Evolutionary conservation across 2,797 vertebrate genomes (phyloP), one percentile per base, ranked within the genome.

Genomic region (Hapalemur alaotrensis): DNA sequence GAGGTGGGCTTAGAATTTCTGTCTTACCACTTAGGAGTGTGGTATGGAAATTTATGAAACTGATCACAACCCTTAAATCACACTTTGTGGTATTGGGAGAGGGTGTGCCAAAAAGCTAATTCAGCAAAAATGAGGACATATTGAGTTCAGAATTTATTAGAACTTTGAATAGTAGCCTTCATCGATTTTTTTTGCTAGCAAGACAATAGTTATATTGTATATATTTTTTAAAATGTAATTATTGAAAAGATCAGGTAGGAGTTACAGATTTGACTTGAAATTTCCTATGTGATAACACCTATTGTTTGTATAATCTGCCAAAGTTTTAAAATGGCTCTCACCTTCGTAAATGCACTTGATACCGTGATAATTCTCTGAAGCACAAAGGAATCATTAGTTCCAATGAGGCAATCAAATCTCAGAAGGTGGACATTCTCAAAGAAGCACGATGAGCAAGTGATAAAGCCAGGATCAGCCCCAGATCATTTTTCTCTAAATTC

Each of bases 201-300:
- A 72, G 11, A 67, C 57, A 54, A 38, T 79, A 46, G 22, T 73
- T 81, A 54, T 7, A 84, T 23, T 46, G 18, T 48, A 54, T 48
- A 65, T 65, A 11, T 94, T 86, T 59, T 20, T 17, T 23, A 38
- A 95, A 80, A 69, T 35, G 23, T 25, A 67, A 25, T 35, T 78
- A 48, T 82, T 84, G 20, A 78, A 92, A 97, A 83, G 14, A 70
- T 30, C 12, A 32, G 20, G 14, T 12, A 69, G 6, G 46, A 93
- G 32, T 95, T 85, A 85, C 9, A 89, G 46, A 69, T 84, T 61
- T 59, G 35, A 73, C 69, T 95, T 78, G 80, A 81, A 95, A 91
- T 91, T 86, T 83, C 15, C 38, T 79, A 23, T 78, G 15, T 75
- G 54, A 65, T 78, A 67, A 79, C 50, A 84, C 28, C 18, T 50